A percentile compares a stretch with the other conserved stretches of the same genome.
Evolutionary conservation across 2,113 vertebrate genomes (phyloP).

Genomic region (Egretta garzetta): DNA sequence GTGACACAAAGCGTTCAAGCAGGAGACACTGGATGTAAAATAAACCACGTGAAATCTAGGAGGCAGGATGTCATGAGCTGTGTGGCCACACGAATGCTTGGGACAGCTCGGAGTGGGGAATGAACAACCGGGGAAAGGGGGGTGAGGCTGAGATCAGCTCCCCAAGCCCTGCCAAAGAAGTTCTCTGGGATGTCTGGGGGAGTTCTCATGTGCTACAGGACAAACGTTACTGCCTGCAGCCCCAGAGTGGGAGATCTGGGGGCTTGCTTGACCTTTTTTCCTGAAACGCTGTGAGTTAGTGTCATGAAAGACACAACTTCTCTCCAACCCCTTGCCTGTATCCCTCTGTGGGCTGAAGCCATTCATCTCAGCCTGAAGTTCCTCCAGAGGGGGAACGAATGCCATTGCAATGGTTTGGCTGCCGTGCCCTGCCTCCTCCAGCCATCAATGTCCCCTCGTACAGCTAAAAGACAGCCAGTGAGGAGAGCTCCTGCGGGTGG

Average conservation of each 20-base stretch:
- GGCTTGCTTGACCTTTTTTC: background rate
- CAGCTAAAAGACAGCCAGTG: background rate
- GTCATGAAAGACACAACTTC: background rate
- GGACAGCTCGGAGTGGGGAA: background rate
- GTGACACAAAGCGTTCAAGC: background rate
- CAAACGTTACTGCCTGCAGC: background rate
- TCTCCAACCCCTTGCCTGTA: background rate
- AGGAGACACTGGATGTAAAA: background rate
- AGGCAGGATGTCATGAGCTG: background rate
- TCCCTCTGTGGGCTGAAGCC: background rate
- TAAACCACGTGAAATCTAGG: background rate
- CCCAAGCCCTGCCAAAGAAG: background rate
- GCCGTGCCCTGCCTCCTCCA: fast-evolving
- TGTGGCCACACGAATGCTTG: background rate
- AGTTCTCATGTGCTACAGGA: background rate
- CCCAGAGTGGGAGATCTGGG: background rate
- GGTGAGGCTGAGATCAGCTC: background rate
- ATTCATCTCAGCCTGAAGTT: background rate
- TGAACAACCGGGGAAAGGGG: background rate
- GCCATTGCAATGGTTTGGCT: background rate
- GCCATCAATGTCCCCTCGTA: background rate
- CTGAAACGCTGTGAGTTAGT: background rate
- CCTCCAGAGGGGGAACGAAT: background rate
- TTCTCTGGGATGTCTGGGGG: background rate
- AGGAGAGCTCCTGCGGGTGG: background rate